Conservation (phyloP, 2,888 invertebrate genomes). For the Cephus spinipes region DNA sequence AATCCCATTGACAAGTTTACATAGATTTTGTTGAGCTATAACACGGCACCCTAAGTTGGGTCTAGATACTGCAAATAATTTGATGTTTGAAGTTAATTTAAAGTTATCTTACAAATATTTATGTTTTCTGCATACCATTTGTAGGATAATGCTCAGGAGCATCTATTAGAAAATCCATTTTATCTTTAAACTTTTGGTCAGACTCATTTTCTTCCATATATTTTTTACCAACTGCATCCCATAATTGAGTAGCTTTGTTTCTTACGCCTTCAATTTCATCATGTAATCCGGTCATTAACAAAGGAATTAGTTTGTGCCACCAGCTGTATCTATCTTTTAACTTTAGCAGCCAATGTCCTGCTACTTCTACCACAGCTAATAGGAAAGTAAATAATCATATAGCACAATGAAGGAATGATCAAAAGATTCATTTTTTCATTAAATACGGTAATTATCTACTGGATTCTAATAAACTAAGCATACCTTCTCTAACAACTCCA, state of each 20-base stretch:
- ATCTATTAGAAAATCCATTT: constrained; percentile 79
- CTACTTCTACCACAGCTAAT: constrained; percentile 79
- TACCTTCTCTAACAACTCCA: constrained; percentile 76
- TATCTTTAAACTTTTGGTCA: constrained; percentile 80
- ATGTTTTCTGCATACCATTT: constrained; percentile 64
- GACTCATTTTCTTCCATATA: constrained; percentile 89
- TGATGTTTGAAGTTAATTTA: constrained; percentile 5
- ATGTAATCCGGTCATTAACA: constrained; percentile 85
- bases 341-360: constrained; percentile 82
- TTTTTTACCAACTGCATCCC: constrained; percentile 81
- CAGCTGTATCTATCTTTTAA: constrained; percentile 90
- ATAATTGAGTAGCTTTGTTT: constrained; percentile 73
- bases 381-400: constrained; percentile 4
- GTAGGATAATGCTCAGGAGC: constrained; percentile 79
- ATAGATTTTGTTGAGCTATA: constrained; percentile 80
- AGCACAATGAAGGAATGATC: not conserved
- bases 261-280: constrained; percentile 84
- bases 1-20: constrained; percentile 80
- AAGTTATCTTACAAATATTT: constrained; percentile 14
- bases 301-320: constrained; percentile 86
- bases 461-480: not conserved
- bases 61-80: constrained; percentile 71
- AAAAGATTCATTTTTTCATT: not conserved
- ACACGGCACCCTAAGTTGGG: constrained; percentile 89
- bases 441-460: not conserved